Conservation (phyloP, 2,888 invertebrate species). For the Junonia oenone region DNA sequence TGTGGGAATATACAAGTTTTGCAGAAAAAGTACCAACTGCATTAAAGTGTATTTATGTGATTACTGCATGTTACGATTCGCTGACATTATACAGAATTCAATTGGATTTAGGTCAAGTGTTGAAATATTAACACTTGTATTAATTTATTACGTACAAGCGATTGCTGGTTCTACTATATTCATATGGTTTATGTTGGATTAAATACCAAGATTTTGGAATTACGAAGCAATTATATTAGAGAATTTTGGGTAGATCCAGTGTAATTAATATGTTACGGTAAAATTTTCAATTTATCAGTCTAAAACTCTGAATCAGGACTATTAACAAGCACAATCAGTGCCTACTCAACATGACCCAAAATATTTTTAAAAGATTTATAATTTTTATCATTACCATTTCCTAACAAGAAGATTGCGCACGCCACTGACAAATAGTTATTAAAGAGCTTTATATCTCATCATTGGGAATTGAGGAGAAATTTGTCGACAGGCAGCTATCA, state of each 20-base stretch:
- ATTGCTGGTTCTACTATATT: background rate
- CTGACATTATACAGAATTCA: slow-evolving; percentile 3
- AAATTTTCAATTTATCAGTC: too few species aligned
- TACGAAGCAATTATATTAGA: too few species aligned
- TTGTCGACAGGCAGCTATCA: slow-evolving; percentile 22
- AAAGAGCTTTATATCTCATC: slow-evolving; percentile 4
- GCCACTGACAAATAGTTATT: background rate
- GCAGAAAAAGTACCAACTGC: background rate
- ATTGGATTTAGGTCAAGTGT: slow-evolving; percentile 1
- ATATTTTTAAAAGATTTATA: too few species aligned
- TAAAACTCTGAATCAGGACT: too few species aligned
- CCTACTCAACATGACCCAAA: too few species aligned
- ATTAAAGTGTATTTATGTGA: background rate
- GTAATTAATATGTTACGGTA: too few species aligned
- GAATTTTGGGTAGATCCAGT: too few species aligned
- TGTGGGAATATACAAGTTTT: too few species aligned
- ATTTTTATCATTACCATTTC: background rate
- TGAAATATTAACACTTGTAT: background rate
- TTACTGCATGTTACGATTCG: background rate
- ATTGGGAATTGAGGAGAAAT: slow-evolving; percentile 19
- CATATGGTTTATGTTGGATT: background rate
- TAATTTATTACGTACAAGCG: slow-evolving; percentile 1
- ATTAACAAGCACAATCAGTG: too few species aligned
- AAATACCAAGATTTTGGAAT: background rate
- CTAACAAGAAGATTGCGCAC: background rate